phyloP scores from a whole-genome alignment of 2,797 vertebrate genomes.

The Eupleurogrammus muticus region DNA sequence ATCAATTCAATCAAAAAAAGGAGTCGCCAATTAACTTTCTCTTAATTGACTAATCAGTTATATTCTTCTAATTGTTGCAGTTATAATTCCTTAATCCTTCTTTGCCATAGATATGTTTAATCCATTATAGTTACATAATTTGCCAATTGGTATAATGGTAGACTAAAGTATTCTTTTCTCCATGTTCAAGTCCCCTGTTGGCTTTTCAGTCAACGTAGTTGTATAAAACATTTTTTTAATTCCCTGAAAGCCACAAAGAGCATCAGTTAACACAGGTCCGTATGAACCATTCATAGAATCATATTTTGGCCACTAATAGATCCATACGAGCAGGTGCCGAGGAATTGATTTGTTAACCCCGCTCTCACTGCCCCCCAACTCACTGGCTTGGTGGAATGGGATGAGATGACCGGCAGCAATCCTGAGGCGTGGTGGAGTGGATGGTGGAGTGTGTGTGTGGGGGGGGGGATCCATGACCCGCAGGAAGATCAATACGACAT shows the following conservation, averaged over 20 bases:
- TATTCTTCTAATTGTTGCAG: no score
- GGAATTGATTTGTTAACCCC: slow-evolving; percentile 70
- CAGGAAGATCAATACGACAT: slow-evolving; percentile 60
- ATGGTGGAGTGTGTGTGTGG: background rate
- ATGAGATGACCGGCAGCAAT: slow-evolving; percentile 64
- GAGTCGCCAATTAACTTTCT: no score
- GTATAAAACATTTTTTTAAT: background rate
- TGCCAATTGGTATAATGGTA: background rate
- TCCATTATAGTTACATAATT: background rate
- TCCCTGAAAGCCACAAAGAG: background rate
- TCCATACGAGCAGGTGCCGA: slow-evolving; percentile 29
- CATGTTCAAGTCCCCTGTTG: background rate
- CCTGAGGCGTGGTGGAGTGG: slow-evolving; percentile 24
- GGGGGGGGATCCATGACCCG: slow-evolving; percentile 19
- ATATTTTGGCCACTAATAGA: slow-evolving; percentile 11
- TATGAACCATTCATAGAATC: slow-evolving; percentile 2
- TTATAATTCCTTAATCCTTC: no score
- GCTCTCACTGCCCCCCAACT: slow-evolving; percentile 1
- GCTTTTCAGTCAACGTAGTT: no score
- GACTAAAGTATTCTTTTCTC: background rate
- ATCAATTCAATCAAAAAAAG: no score
- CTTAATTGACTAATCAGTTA: no score
- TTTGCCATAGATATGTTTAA: background rate
- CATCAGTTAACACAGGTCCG: no score
- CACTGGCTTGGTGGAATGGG: slow-evolving; percentile 48